A percentile compares a stretch with the other conserved stretches of the same genome.
Evolutionary conservation across 1,140 invertebrate species (phyloP).

Genomic region (Potamilus streckersoni): DNA sequence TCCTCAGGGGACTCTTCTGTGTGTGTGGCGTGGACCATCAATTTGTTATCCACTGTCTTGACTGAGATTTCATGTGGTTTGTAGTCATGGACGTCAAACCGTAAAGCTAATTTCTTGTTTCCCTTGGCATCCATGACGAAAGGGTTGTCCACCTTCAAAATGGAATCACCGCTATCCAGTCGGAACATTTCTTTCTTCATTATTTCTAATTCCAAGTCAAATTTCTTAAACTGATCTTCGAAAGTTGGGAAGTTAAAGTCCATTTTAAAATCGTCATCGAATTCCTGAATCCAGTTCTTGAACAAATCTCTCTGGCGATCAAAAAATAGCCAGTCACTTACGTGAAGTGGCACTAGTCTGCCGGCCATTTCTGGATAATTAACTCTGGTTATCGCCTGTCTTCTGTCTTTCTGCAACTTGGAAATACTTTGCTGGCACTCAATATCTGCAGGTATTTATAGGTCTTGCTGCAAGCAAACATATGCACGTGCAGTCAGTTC

Average conservation of each 20-base stretch:
- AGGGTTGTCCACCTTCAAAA: slow-evolving; percentile 53
- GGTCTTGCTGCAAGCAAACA: no score
- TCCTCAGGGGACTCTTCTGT: slow-evolving; percentile 50
- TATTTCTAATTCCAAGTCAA: slow-evolving; percentile 53
- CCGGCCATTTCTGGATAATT: slow-evolving; percentile 29
- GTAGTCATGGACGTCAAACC: slow-evolving; percentile 62
- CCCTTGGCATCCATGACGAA: slow-evolving; percentile 52
- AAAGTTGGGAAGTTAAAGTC: slow-evolving; percentile 37
- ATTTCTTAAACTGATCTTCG: slow-evolving; percentile 39
- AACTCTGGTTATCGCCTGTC: no score
- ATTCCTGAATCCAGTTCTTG: slow-evolving; percentile 36
- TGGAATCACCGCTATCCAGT: slow-evolving; percentile 33
- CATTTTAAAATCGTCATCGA: slow-evolving; percentile 46
- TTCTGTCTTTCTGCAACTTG: no score
- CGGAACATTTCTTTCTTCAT: slow-evolving; percentile 53
- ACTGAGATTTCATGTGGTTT: slow-evolving; percentile 64
- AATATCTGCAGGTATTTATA: no score
- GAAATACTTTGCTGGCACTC: no score
- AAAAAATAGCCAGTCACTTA: slow-evolving; percentile 58
- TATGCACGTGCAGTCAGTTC: no score
- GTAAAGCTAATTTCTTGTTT: slow-evolving; percentile 55
- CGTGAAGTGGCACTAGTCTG: slow-evolving; percentile 46
- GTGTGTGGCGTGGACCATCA: slow-evolving; percentile 60
- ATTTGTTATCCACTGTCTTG: slow-evolving; percentile 54
- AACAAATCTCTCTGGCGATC: slow-evolving; percentile 57